Conservation (phyloP, 35 echinoderm and acorn worm genomes). For the Apostichopus californicus region DNA sequence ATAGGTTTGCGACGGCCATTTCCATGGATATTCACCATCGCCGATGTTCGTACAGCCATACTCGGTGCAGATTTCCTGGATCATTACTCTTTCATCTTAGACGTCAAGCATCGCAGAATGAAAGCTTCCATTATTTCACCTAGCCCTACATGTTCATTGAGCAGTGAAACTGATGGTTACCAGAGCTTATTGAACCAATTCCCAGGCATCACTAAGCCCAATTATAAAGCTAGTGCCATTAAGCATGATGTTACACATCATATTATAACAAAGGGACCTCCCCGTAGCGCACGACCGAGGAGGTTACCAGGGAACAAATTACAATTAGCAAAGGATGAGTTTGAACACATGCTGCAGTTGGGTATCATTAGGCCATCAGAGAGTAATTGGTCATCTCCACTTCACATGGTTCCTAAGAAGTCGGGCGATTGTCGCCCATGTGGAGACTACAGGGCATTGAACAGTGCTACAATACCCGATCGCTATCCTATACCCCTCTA, state of each 20-base stretch:
- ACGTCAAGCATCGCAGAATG: constrained; percentile 26
- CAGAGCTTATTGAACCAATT: neutral
- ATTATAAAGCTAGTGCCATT: neutral
- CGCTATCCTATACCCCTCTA: constrained; percentile 64
- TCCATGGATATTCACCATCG: constrained; percentile 48
- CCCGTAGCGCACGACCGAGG: constrained; percentile 25
- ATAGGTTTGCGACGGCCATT: constrained; percentile 15
- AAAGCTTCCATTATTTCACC: neutral
- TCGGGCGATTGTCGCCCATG: constrained; percentile 74
- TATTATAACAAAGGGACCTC: neutral
- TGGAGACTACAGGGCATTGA: constrained; percentile 68
- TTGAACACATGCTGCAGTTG: constrained; percentile 64
- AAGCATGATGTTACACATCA: neutral
- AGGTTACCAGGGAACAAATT: constrained; percentile 50
- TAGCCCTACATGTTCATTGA: constrained; percentile 2
- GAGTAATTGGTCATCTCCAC: constrained; percentile 65
- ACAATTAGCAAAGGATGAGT: constrained; percentile 47
- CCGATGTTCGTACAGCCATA: constrained; percentile 52
- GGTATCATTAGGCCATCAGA: constrained; percentile 68
- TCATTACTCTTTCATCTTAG: constrained; percentile 42
- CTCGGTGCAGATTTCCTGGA: constrained; percentile 62
- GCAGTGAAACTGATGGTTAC: neutral
- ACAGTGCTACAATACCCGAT: constrained; percentile 55
- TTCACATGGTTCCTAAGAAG: constrained; percentile 72
- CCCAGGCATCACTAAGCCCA: neutral